Percentiles rank a stretch among this genome's conserved stretches.
Evolutionary conservation across 2,888 invertebrate genomes (phyloP).

Genomic region (Esperia sulphurella): DNA sequence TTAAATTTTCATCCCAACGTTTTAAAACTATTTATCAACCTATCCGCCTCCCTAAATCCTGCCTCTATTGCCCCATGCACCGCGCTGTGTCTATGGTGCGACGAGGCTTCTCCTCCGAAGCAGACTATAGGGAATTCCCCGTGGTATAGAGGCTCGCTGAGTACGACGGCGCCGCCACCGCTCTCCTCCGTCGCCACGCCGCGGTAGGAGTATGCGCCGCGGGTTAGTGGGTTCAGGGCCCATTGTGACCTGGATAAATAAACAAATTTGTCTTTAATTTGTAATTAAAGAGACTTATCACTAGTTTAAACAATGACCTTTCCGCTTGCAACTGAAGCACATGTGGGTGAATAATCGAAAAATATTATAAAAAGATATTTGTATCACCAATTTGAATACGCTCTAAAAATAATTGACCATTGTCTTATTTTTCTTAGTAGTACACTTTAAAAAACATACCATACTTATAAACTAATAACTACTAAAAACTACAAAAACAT

Average conservation of each 20-base stretch:
- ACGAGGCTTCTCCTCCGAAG: slow-evolving; percentile 85
- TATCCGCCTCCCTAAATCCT: slow-evolving; percentile 86
- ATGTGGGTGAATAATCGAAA: background rate
- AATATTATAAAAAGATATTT: too few relatives aligned
- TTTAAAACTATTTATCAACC: slow-evolving; percentile 62
- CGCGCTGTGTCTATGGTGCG: slow-evolving; percentile 81
- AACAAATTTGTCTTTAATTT: too few relatives aligned
- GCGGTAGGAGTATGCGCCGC: slow-evolving; percentile 83
- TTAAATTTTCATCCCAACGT: slow-evolving; percentile 7
- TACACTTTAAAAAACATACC: too few relatives aligned
- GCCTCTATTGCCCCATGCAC: slow-evolving; percentile 87
- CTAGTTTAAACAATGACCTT: too few relatives aligned
- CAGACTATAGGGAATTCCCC: slow-evolving; percentile 70
- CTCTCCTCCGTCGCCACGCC: slow-evolving; percentile 76
- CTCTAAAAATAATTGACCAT: too few relatives aligned
- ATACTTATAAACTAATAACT: too few relatives aligned
- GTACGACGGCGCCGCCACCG: slow-evolving; percentile 69
- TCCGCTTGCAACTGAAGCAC: background rate
- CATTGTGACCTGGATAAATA: slow-evolving; percentile 80
- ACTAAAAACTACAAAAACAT: too few relatives aligned
- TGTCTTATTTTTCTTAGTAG: too few relatives aligned
- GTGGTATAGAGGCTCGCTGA: slow-evolving; percentile 76
- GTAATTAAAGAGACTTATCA: too few relatives aligned
- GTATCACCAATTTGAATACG: too few relatives aligned
- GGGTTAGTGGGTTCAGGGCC: slow-evolving; percentile 79